Evolutionary conservation across 2,113 vertebrate species (phyloP).

Genomic region (Ceyx margarethae): DNA sequence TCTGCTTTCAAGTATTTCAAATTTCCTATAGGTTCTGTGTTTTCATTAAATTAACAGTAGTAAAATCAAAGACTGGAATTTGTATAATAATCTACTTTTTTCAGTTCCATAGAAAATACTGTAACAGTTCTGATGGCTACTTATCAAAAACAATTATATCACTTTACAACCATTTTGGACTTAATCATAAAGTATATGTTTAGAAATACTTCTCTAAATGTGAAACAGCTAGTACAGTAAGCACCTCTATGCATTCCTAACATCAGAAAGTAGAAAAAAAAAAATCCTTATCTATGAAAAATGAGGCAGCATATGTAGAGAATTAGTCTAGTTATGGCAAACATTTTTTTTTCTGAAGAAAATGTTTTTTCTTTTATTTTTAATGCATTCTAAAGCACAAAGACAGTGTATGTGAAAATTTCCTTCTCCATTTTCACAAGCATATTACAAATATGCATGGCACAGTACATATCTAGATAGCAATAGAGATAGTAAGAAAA

Average conservation of each 20-base stretch:
- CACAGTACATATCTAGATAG: slow-evolving; percentile 64
- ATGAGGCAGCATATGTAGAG: not conserved
- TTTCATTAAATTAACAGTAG: not conserved
- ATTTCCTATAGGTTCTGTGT: not conserved
- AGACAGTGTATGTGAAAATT: slow-evolving; percentile 37
- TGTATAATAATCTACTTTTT: not conserved
- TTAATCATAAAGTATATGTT: slow-evolving; percentile 3
- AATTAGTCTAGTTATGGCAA: slow-evolving; percentile 25
- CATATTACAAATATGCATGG: slow-evolving; percentile 68
- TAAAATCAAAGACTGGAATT: not conserved
- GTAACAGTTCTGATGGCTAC: not conserved
- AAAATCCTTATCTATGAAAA: not conserved
- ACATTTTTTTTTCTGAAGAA: not conserved
- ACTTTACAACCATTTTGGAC: not conserved
- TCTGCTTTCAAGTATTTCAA: slow-evolving; percentile 27
- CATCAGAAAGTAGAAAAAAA: slow-evolving; percentile 2
- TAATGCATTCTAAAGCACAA: slow-evolving; percentile 48
- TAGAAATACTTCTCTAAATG: slow-evolving; percentile 23
- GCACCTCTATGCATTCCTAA: not conserved
- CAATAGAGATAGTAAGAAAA: slow-evolving; percentile 76
- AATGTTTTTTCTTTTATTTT: not conserved
- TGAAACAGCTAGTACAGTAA: slow-evolving; percentile 1
- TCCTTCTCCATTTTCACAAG: slow-evolving; percentile 49
- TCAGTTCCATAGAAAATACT: not conserved
- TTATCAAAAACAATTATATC: slow-evolving; percentile 6